Conservation (phyloP, 92 coral and sea anemone species). For the Phenganax subtilis region DNA sequence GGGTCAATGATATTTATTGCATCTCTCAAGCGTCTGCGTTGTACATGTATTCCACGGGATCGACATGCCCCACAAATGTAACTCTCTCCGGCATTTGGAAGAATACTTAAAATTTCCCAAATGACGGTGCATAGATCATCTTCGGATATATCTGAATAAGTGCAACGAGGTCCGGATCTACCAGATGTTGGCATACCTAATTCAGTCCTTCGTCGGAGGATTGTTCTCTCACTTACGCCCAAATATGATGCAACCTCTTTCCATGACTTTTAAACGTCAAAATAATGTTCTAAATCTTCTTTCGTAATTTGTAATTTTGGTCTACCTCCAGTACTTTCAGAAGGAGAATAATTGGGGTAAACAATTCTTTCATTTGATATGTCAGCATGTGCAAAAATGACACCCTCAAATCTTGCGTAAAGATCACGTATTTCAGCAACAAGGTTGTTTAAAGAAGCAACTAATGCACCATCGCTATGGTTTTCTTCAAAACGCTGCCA, state of each 20-base stretch:
- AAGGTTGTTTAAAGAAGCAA: slow-evolving; percentile 1
- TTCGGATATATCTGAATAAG: slow-evolving; percentile 13
- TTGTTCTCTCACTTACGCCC: slow-evolving; percentile 22
- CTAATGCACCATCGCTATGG: not conserved
- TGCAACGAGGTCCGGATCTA: slow-evolving; percentile 19
- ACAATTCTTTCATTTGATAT: not conserved
- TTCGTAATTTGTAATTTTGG: slow-evolving; percentile 9
- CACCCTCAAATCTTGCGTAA: not conserved
- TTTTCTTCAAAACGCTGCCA: slow-evolving; percentile 17
- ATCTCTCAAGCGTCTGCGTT: slow-evolving; percentile 55
- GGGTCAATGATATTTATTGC: slow-evolving; percentile 61
- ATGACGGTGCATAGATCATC: slow-evolving; percentile 26
- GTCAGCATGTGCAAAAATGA: not conserved
- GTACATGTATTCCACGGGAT: slow-evolving; percentile 50
- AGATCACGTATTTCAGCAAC: slow-evolving; percentile 1
- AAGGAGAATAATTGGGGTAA: not conserved
- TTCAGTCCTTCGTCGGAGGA: slow-evolving; percentile 10
- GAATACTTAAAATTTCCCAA: slow-evolving; percentile 41
- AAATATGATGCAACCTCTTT: slow-evolving; percentile 10
- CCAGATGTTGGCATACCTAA: slow-evolving; percentile 4
- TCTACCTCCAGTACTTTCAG: not conserved
- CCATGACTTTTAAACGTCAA: slow-evolving; percentile 18
- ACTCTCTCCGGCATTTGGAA: slow-evolving; percentile 55
- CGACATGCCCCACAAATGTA: slow-evolving; percentile 50
- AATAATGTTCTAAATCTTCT: slow-evolving; percentile 11